Evolutionary conservation across 2,113 vertebrate genomes (phyloP).

Genomic region (Varanus komodoensis): DNA sequence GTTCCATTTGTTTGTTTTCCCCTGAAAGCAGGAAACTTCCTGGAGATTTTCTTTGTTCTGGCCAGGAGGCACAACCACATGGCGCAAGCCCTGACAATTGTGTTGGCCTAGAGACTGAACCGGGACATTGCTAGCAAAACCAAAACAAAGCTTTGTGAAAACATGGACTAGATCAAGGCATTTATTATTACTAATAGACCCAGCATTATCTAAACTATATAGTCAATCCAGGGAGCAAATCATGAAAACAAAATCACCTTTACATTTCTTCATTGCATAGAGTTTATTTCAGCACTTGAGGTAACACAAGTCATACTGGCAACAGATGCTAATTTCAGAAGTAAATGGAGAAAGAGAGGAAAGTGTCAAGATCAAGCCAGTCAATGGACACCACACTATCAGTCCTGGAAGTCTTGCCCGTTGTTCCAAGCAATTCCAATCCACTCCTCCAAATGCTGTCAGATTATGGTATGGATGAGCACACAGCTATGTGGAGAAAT

Average conservation of each 20-base stretch:
- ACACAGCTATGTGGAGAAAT: neutral
- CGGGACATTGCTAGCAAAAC: neutral
- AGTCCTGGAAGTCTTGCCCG: neutral
- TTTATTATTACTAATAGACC: neutral
- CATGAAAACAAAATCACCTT: neutral
- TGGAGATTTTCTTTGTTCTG: neutral
- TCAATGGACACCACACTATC: neutral
- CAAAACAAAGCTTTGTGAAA: neutral
- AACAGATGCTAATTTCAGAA: neutral
- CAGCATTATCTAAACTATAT: neutral
- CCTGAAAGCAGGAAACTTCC: slow-evolving; percentile 41
- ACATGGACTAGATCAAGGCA: neutral
- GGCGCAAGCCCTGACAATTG: slow-evolving; percentile 1
- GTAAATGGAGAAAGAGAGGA: neutral
- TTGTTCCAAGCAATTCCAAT: neutral
- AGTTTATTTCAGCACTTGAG: neutral
- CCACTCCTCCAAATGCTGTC: neutral
- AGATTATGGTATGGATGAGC: neutral
- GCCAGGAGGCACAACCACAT: slow-evolving; percentile 12
- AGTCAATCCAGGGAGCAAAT: neutral
- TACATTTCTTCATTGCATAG: neutral
- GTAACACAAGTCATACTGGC: neutral
- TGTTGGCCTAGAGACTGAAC: neutral
- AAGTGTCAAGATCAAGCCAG: neutral
- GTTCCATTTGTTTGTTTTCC: neutral